These are phyloP conservation scores for Pelobates cultripes DNA, from an alignment of 2,797 vertebrate species.

Conservation along the genomic window DNA sequence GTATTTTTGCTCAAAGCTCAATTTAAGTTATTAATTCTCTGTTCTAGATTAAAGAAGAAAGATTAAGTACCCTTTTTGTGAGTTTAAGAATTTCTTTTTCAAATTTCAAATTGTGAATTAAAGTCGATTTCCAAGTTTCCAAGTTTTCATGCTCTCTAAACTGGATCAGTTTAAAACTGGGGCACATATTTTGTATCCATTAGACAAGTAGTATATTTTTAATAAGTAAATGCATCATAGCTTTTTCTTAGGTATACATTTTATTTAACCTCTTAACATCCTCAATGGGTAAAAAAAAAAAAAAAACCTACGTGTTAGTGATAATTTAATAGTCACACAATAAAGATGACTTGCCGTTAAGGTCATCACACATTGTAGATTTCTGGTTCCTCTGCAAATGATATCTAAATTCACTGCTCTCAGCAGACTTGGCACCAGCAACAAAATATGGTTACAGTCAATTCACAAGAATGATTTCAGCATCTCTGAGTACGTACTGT, in stretches of 20 bases:
- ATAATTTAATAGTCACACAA: conserved; percentile 43
- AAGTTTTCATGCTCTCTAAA: too few species aligned
- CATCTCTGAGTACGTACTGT: conserved; percentile 47
- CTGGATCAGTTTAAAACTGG: too few species aligned
- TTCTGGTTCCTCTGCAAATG: conserved; percentile 53
- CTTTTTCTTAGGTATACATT: background rate
- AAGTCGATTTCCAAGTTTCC: too few species aligned
- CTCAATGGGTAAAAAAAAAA: background rate
- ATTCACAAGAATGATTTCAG: conserved; percentile 42
- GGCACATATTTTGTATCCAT: too few species aligned
- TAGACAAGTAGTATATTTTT: too few species aligned
- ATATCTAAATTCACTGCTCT: conserved; percentile 51
- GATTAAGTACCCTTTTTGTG: too few species aligned
- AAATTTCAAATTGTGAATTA: too few species aligned
- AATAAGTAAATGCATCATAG: too few species aligned
- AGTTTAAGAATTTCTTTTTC: too few species aligned
- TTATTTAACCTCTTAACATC: background rate
- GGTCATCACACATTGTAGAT: conserved; percentile 43
- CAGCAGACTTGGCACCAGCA: conserved; percentile 43
- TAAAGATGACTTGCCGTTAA: conserved; percentile 51
- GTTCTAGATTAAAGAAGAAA: too few species aligned
- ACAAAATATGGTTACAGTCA: conserved; percentile 47
- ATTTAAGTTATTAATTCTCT: too few species aligned
- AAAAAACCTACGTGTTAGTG: conserved; percentile 15
- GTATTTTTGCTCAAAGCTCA: too few species aligned